Evolutionary conservation across 30 jellyfish, hydroid and myxozoan genomes (phyloP), one percentile per base, ranked within the genome.

Genomic region (Aurelia sp.): DNA sequence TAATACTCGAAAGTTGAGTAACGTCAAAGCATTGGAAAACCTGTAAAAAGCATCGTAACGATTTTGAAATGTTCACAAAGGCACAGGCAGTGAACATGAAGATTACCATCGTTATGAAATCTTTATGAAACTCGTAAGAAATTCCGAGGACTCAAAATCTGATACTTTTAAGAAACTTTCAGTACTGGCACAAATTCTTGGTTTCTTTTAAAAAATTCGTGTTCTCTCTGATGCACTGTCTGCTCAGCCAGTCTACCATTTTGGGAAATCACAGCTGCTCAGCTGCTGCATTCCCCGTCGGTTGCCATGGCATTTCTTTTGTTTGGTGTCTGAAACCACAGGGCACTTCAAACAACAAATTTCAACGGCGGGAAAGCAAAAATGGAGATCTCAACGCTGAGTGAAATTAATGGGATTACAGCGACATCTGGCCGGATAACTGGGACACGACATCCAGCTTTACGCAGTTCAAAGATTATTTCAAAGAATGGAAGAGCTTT

Each of bases 361-460:
- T n/a, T 23, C 51, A 37, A 37, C 19, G 71, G 87, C 86, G 87
- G 77, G 76, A 76, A 76, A 76, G 52, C 53, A 50, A 70, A 52
- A 53, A 67, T 67, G 90, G 90, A 81, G 19, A 78, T 23, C 53
- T 67, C 74, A 66, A 81, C 90, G 8, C 55, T 52, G 75, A 66
- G 83, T 67, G 83, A 81, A n/a, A 58, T 73, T 7, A 72, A 41
- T 60, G 87, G 93, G 55, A 84, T 84, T 5, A 71, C 60, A 20
- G 23, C 87, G 55, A 84, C 93, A 18, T 47, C 93, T 60, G 87
- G 82, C 13, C 73, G 60, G 59, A 70, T 72, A 3, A 35, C 81
- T 15, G 93, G 93, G 44, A 84, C 93, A 15, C 48, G 62, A 21
- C 74, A 84, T 48, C 93, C 93, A 18, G 66, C 93, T 48, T 52